Evolutionary conservation across 1,140 invertebrate genomes (phyloP).

Genomic region (Aphelenchoides avenae): DNA sequence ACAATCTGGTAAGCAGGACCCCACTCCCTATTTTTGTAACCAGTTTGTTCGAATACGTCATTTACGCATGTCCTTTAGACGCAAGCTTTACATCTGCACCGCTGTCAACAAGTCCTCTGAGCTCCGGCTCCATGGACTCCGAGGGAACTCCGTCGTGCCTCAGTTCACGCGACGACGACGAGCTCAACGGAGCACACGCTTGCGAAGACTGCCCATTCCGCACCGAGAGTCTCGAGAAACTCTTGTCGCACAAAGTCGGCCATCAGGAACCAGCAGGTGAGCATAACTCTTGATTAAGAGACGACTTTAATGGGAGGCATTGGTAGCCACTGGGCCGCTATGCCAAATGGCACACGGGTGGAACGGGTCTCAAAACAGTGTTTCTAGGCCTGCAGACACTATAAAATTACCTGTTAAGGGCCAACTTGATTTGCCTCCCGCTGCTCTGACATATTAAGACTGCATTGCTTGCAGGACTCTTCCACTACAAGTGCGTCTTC

Average conservation of each 20-base stretch:
- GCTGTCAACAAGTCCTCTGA: slow-evolving; percentile 10
- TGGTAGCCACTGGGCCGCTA: slow-evolving; percentile 11
- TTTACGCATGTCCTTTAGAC: background rate
- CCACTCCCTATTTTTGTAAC: background rate
- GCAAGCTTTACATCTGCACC: slow-evolving; percentile 9
- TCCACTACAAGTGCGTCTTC: slow-evolving; percentile 42
- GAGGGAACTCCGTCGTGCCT: slow-evolving; percentile 13
- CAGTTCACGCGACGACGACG: background rate
- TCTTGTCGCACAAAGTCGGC: slow-evolving; percentile 18
- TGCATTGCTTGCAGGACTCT: slow-evolving; percentile 10
- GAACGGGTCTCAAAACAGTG: background rate
- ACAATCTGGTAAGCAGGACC: background rate
- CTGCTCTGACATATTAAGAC: background rate
- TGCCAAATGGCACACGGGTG: background rate
- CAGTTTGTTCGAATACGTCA: background rate
- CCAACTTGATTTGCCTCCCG: too few relatives aligned
- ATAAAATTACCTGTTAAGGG: slow-evolving; percentile 5
- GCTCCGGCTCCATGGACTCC: slow-evolving; percentile 12
- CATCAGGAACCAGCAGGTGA: slow-evolving; percentile 19
- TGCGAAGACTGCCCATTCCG: slow-evolving; percentile 19
- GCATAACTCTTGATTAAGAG: background rate
- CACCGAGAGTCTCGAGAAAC: background rate
- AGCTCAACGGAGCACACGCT: background rate
- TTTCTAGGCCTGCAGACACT: background rate
- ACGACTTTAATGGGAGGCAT: slow-evolving; percentile 14